Percentiles rank a stretch among this genome's conserved stretches.
Conservation (phyloP, 2,113 vertebrate species). For the Mugil cephalus region DNA sequence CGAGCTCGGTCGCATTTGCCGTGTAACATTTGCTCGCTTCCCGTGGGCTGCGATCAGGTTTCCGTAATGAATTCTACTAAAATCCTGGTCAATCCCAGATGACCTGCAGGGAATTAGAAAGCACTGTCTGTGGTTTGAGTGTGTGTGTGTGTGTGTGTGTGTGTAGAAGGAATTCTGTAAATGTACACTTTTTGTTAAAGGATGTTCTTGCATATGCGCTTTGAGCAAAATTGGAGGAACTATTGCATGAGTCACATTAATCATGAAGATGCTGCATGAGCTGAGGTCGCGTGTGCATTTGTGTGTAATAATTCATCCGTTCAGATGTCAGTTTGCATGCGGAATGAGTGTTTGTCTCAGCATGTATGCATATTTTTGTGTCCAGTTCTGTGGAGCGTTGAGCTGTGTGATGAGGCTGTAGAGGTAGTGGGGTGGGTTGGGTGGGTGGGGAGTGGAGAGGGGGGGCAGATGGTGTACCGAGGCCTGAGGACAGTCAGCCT, state of each 20-base stretch:
- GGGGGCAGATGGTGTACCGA: constrained; percentile 76
- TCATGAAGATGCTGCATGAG: not conserved
- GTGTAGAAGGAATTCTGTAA: not conserved
- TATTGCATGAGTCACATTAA: not conserved
- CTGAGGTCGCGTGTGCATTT: not conserved
- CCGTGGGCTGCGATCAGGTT: constrained; percentile 67
- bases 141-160: not conserved
- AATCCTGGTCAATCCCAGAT: constrained; percentile 57
- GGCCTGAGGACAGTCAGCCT: constrained; percentile 71
- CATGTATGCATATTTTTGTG: constrained; percentile 42
- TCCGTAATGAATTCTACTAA: constrained; percentile 70
- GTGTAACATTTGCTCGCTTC: constrained; percentile 52
- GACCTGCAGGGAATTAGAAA: constrained; percentile 50
- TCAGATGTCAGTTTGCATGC: constrained; percentile 5
- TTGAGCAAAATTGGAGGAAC: not conserved
- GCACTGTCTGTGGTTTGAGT: not conserved
- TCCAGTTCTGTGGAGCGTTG: constrained; percentile 40
- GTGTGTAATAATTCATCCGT: constrained; percentile 4
- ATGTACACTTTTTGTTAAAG: not conserved
- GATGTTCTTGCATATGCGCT: not conserved
- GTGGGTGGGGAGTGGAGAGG: too few species aligned
- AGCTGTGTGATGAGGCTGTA: constrained; percentile 67
- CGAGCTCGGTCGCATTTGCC: constrained; percentile 37
- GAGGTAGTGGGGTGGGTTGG: constrained; percentile 27
- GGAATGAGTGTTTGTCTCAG: constrained; percentile 13